Conservation (phyloP, 1,140 invertebrate genomes). For the Pogonomyrmex californicus region DNA sequence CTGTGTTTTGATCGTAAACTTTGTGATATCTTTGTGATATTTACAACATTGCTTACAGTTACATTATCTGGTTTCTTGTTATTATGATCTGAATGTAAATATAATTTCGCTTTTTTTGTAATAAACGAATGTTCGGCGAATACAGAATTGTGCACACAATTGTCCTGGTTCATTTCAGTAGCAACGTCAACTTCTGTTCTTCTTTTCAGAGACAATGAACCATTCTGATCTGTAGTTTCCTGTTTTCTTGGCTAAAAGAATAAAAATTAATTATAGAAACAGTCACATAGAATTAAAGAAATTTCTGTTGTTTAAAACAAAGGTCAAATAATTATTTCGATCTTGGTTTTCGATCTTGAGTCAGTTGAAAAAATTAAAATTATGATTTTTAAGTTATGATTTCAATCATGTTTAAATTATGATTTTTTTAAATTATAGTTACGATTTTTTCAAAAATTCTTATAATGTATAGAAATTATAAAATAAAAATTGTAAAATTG, state of each 20-base stretch:
- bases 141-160: not conserved
- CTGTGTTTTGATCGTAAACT: constrained; percentile 5
- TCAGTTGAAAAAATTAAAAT: no score
- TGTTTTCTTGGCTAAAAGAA: not conserved
- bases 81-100: not conserved
- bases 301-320: no score
- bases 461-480: no score
- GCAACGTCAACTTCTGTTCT: constrained; percentile 1
- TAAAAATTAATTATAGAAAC: constrained; percentile 18
- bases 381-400: no score
- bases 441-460: no score
- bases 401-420: no score
- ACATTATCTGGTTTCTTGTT: not conserved
- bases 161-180: not conserved
- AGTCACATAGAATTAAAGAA: no score
- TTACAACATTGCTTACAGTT: not conserved
- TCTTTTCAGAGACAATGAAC: not conserved
- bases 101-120: constrained; percentile 11
- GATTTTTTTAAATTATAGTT: no score
- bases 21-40: not conserved
- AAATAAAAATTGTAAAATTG: no score
- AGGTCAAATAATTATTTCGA: no score
- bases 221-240: constrained; percentile 11
- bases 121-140: not conserved
- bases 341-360: no score